Evolutionary conservation across 2,888 invertebrate genomes (phyloP), one percentile per base, ranked within the genome.

Genomic region (Lysandra bellargus): DNA sequence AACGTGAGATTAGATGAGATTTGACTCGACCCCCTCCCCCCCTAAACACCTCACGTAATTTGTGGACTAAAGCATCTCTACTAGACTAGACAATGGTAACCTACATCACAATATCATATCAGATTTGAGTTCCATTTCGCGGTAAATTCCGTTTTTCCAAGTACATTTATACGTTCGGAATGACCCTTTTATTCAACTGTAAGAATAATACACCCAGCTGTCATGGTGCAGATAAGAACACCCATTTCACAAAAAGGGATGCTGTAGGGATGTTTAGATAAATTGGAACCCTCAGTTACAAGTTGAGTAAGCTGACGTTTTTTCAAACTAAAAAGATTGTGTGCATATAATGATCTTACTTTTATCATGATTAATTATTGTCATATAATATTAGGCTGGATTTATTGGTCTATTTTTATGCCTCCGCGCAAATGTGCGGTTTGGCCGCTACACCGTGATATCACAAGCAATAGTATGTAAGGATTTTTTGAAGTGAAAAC

Each of bases 181-280:
- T 76, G 57, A 30, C 76, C 76, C 76, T 76, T 76, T 76, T 76
- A 76, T 76, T 76, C 76, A 76, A 57, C 76, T 57, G 76, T 76
- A 76, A 76, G 76, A 76, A 76, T 74, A 79, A 72, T 73, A 79
- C 78, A 60, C 78, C 73, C 78, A 79, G 40, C 73, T 79, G 78
- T 79, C 78, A 79, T 74, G 72, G 78, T 40, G 37, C 53, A 57
- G 78, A 79, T 79, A 79, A 79, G 78, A 79, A 73, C 60, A 79
- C 78, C 78, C 78, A 79, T 79, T 60, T 79, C 78, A 79, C 72
- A 73, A 73, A 57, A 60, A 60, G 72, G 72, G 60, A 73, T 30
- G 53, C 33, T 73, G 30, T 23, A 74, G 73, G 73, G 57, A 73
- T 79, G 60, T 79, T 57, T 40, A 79, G 73, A 79, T 73, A 79